These are phyloP conservation scores for Ormyrus nitidulus DNA, from an alignment of 2,888 invertebrate genomes.

Conservation along the genomic window DNA sequence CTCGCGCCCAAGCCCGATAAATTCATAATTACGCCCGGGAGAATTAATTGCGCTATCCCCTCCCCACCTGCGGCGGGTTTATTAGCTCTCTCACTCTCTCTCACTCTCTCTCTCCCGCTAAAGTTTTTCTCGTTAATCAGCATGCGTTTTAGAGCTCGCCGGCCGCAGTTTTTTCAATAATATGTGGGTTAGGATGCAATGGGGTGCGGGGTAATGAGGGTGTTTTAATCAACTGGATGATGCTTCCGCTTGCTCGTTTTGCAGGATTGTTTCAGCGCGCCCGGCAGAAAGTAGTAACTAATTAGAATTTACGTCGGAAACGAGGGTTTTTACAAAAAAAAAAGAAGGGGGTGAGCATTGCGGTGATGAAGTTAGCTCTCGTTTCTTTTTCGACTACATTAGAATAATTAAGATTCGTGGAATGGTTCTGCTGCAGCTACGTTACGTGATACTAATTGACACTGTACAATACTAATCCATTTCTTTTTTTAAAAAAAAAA, in stretches of 20 bases:
- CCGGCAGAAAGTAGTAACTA: neutral
- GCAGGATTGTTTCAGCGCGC: constrained; percentile 18
- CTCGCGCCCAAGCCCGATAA: constrained; percentile 10
- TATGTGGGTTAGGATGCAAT: constrained; percentile 10
- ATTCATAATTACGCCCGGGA: constrained; percentile 46
- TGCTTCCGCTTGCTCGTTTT: neutral
- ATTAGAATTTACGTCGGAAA: constrained; percentile 1
- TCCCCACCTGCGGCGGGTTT: neutral
- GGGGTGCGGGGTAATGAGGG: constrained; percentile 17
- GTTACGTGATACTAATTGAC: too few species aligned
- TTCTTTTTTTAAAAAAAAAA: too few species aligned
- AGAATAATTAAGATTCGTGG: too few species aligned
- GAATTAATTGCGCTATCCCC: constrained; percentile 22
- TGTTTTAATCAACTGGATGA: constrained; percentile 38
- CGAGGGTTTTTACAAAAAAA: too few species aligned
- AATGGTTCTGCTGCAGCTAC: too few species aligned
- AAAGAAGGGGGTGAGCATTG: too few species aligned
- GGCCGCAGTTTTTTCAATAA: constrained; percentile 32
- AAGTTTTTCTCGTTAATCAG: constrained; percentile 26
- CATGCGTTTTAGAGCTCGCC: constrained; percentile 1
- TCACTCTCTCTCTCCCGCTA: neutral
- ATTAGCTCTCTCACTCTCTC: constrained; percentile 17
- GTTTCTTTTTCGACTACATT: too few species aligned
- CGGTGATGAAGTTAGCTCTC: too few species aligned
- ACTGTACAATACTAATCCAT: too few species aligned